Base-by-base conservation (phyloP, 2,797 vertebrate species). In the Hypotaenidia okinawae region DNA sequence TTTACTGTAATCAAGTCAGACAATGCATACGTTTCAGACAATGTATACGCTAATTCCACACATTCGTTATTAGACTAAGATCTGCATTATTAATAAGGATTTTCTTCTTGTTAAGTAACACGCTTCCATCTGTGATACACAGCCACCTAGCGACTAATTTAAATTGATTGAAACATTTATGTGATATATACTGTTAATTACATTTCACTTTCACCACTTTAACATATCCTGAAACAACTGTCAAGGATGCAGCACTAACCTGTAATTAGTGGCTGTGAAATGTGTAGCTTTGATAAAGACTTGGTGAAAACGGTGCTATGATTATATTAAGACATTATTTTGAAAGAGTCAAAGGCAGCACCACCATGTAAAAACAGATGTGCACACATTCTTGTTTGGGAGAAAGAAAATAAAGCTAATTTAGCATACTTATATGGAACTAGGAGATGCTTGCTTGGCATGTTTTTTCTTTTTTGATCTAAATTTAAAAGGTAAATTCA, bases 121-220 rank as follows among this genome's bases (percentile, higher is more conserved):
- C 55, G 35, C 16, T 95, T 94, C 87, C 61, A 84, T 93, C 77
- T 96, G 93, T 76, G 73, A 94, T 94, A 81, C 92, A 94, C 23
- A 84, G 45, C 69, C 84, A 95, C 84, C 73, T 75, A 96, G 70
- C 88, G 91, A 94, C 73, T 96, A 95, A 97, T 84, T 97, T 87
- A 95, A 95, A 97, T 94, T 95, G 67, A 91, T 70, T 11, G 39
- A 93, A 97, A 91, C 51, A 84, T 74, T 97, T 83, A 85, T 77
- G 81, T 73, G 75, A 92, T 95, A 69, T 52, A 78, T 51, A 87
- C 70, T 81, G 66, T 79, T 96, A 97, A 97, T 95, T 96, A 90
- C 78, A 35, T 55, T 88, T 96, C 79, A 92, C 62, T 72, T 95
- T 95, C 81, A 90, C 25, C n/a, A 84, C 52, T 91, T 89, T 66